Percentiles rank a stretch among this genome's conserved stretches.
These are phyloP conservation scores for Apistogramma diplotaenia DNA, from an alignment of 2,113 vertebrate genomes.

Conservation along the genomic window DNA sequence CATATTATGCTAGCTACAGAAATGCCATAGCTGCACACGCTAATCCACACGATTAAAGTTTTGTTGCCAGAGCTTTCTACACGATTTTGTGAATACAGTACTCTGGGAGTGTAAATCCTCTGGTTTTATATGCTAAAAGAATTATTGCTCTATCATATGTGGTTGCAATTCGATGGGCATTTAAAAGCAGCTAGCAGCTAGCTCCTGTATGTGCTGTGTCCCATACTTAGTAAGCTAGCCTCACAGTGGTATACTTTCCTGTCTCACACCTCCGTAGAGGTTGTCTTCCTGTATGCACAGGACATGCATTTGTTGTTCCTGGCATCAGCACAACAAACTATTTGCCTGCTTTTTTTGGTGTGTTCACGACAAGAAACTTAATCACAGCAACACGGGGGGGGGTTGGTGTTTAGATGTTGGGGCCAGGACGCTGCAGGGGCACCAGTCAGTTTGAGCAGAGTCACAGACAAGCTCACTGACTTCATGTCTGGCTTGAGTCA, in stretches of 20 bases:
- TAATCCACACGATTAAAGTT: no score
- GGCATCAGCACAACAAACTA: neutral
- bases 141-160: no score
- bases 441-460: neutral
- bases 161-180: no score
- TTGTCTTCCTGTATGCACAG: constrained; percentile 14
- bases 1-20: no score
- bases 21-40: no score
- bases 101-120: no score
- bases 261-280: neutral
- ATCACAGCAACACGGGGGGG: constrained; percentile 25
- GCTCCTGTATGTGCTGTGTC: neutral
- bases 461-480: neutral
- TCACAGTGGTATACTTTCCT: neutral
- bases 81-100: no score
- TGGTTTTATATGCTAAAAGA: no score
- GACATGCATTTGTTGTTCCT: constrained; percentile 23
- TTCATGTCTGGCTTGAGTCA: constrained; percentile 33
- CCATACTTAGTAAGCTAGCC: neutral
- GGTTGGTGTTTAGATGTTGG: constrained; percentile 15
- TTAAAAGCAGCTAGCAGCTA: no score
- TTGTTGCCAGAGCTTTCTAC: no score
- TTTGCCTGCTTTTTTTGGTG: constrained; percentile 22
- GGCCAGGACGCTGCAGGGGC: constrained; percentile 27
- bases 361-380: neutral